Evolutionary conservation across 2,113 vertebrate species (phyloP).

Genomic region (Rhinogobius similis): DNA sequence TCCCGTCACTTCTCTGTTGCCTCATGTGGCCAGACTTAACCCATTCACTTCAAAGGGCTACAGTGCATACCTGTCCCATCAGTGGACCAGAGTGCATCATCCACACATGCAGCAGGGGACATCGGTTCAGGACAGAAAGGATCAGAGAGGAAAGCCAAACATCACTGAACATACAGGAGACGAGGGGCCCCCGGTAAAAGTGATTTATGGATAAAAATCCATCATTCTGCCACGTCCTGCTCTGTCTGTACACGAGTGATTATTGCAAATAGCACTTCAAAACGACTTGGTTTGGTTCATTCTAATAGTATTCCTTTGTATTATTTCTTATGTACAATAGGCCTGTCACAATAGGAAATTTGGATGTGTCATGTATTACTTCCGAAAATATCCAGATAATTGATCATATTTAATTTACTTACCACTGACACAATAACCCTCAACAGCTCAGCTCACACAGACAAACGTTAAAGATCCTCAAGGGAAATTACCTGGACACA

Average conservation of each 20-base stretch:
- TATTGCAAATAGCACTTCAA: no score
- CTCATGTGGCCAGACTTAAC: constrained; percentile 20
- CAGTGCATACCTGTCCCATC: constrained; percentile 30
- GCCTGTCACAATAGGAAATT: no score
- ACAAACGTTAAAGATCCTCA: no score
- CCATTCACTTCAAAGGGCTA: constrained; percentile 49
- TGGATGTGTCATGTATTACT: no score
- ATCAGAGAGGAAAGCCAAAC: constrained; percentile 3
- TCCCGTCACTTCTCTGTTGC: constrained; percentile 21
- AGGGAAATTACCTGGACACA: no score
- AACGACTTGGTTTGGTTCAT: background rate
- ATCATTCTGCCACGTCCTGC: background rate
- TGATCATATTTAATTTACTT: no score
- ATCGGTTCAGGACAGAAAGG: constrained; percentile 1
- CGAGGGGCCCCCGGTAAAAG: constrained; percentile 16
- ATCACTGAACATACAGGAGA: background rate
- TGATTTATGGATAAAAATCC: constrained; percentile 2
- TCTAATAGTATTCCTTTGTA: background rate
- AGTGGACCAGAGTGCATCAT: background rate
- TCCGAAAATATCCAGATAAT: no score
- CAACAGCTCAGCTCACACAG: no score
- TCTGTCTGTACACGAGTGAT: background rate
- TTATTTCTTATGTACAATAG: no score
- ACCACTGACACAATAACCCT: no score
- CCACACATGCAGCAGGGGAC: constrained; percentile 43